phyloP scores from a whole-genome alignment of 2,888 invertebrate genomes.

The Archips xylosteana region DNA sequence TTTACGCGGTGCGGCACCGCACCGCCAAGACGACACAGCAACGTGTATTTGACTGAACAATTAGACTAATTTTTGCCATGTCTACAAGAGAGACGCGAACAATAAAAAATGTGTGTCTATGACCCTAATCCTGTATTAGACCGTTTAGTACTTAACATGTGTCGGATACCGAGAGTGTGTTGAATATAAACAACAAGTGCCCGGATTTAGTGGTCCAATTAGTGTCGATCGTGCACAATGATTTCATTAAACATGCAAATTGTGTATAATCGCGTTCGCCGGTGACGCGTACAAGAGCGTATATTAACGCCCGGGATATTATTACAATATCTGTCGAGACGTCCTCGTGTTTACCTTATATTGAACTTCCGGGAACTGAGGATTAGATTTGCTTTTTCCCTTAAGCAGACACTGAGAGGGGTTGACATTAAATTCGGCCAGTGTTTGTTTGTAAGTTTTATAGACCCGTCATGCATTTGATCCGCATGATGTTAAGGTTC shows the following conservation, averaged over 20 bases:
- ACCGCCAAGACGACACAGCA: too few relatives aligned
- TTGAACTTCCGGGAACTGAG: background rate
- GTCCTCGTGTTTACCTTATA: background rate
- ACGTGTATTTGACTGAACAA: too few relatives aligned
- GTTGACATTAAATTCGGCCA: too few relatives aligned
- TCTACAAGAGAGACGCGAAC: too few relatives aligned
- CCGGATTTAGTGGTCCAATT: conserved; percentile 72
- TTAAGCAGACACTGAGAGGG: background rate
- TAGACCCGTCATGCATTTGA: too few relatives aligned
- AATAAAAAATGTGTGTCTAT: too few relatives aligned
- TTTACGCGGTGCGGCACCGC: too few relatives aligned
- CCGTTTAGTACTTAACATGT: background rate
- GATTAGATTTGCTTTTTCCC: background rate
- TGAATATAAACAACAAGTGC: conserved; percentile 64
- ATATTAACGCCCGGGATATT: conserved; percentile 6
- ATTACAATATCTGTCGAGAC: conserved; percentile 21
- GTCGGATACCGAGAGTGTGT: background rate
- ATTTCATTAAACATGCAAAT: conserved; percentile 79
- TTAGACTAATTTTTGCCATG: too few relatives aligned
- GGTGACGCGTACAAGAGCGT: conserved; percentile 31
- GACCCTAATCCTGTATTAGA: background rate
- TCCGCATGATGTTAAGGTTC: too few relatives aligned
- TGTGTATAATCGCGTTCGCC: conserved; percentile 51
- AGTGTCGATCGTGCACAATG: conserved; percentile 71
- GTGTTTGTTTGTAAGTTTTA: too few relatives aligned